Conservation (phyloP, 92 coral and sea anemone species). For the Porites rus region DNA sequence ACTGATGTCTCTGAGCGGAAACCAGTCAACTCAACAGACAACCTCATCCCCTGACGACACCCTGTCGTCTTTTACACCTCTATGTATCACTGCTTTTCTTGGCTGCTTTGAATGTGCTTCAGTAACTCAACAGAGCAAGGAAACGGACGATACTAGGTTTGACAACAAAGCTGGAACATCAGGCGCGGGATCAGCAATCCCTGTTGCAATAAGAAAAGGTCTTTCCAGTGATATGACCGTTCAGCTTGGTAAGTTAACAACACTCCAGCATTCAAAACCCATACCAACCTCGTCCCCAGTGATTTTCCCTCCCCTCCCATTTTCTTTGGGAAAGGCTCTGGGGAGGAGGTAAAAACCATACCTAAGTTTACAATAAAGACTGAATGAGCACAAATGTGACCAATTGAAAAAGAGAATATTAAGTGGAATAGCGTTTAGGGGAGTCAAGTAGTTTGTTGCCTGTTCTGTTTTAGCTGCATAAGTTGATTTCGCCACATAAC, state of each 20-base stretch:
- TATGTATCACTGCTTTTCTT: constrained; percentile 81
- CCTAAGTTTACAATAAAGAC: no score
- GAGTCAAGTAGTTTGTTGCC: not conserved
- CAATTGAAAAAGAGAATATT: not conserved
- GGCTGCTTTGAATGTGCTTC: constrained; percentile 90
- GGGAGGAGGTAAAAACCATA: no score
- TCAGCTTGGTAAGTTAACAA: constrained; percentile 56
- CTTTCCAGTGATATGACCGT: constrained; percentile 78
- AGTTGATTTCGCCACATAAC: not conserved
- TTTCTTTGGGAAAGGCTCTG: no score
- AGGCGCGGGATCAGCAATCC: constrained; percentile 16
- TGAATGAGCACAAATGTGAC: not conserved
- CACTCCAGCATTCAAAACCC: no score
- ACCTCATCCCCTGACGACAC: constrained; percentile 11
- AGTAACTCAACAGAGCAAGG: constrained; percentile 7
- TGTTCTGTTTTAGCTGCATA: not conserved
- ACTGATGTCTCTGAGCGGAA: constrained; percentile 56
- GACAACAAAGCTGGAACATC: constrained; percentile 65
- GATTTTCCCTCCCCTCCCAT: no score
- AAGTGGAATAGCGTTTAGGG: not conserved
- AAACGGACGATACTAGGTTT: not conserved
- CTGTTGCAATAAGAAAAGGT: constrained; percentile 71
- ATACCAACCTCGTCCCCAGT: no score
- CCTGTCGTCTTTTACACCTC: constrained; percentile 21
- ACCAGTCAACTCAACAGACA: constrained; percentile 48